Conservation (phyloP, 2,113 vertebrate genomes). For the Chloropsis cyanopogon region DNA sequence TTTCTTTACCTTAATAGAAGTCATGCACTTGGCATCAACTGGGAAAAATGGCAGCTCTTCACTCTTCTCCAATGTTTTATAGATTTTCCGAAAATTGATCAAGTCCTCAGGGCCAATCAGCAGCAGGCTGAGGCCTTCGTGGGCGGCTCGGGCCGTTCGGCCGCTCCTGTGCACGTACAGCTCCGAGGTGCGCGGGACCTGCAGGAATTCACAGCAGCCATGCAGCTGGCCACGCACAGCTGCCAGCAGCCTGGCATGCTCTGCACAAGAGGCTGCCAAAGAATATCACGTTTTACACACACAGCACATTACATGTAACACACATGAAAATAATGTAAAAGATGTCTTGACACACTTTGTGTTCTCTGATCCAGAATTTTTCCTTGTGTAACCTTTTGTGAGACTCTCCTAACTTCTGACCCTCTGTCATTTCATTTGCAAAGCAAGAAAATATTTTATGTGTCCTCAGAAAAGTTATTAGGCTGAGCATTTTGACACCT, state of each 20-base stretch:
- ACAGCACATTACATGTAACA: not conserved
- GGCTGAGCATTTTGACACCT: not conserved
- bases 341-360: not conserved
- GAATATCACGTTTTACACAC: not conserved
- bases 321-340: not conserved
- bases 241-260: not conserved
- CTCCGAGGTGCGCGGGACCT: conserved; percentile 94
- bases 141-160: conserved; percentile 89
- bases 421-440: not conserved
- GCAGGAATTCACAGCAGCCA: not conserved
- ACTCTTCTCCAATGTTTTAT: conserved; percentile 84
- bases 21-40: conserved; percentile 85
- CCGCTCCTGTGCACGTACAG: conserved; percentile 93
- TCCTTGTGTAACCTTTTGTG: not conserved
- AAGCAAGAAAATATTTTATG: not conserved
- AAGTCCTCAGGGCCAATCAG: conserved; percentile 89
- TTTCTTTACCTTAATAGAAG: conserved; percentile 82
- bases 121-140: conserved; percentile 88
- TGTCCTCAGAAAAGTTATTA: not conserved
- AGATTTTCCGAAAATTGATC: conserved; percentile 92
- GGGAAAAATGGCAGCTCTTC: conserved; percentile 90
- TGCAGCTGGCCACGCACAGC: not conserved
- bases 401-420: not conserved
- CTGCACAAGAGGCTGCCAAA: not conserved
- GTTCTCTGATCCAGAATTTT: not conserved